Conservation (phyloP, 1,140 invertebrate genomes). For the Cydia splendana region DNA sequence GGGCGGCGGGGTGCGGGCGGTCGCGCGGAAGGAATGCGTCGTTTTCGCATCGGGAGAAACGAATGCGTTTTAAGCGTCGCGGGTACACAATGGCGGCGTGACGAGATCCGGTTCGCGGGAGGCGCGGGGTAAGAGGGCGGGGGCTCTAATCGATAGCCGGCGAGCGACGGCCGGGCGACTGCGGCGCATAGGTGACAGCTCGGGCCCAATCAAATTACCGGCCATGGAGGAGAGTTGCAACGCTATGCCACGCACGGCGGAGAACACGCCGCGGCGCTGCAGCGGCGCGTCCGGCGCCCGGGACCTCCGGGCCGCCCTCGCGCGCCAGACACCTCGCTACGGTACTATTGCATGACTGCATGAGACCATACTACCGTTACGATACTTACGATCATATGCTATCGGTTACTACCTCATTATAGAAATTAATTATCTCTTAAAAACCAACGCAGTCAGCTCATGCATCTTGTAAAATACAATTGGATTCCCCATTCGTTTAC, state of each 20-base stretch:
- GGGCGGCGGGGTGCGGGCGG: constrained; percentile 62
- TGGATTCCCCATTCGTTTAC: neutral
- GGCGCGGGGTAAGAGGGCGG: constrained; percentile 62
- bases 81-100: constrained; percentile 79
- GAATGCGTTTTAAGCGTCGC: constrained; percentile 79
- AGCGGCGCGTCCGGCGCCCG: constrained; percentile 21
- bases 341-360: constrained; percentile 58
- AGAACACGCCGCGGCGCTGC: constrained; percentile 39
- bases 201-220: constrained; percentile 79
- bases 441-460: no score
- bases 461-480: no score
- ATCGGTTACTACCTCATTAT: neutral
- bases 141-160: constrained; percentile 80
- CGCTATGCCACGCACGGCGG: constrained; percentile 55
- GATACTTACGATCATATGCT: constrained; percentile 35
- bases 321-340: constrained; percentile 49
- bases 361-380: constrained; percentile 49
- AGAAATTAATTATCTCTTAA: neutral
- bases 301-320: constrained; percentile 52
- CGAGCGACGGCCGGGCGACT: constrained; percentile 79
- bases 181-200: constrained; percentile 78
- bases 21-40: constrained; percentile 78
- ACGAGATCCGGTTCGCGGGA: constrained; percentile 78
- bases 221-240: constrained; percentile 68
- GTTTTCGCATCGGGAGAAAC: constrained; percentile 80